Conservation (phyloP, 2,888 invertebrate species). For the Drosophila niveifrons region DNA sequence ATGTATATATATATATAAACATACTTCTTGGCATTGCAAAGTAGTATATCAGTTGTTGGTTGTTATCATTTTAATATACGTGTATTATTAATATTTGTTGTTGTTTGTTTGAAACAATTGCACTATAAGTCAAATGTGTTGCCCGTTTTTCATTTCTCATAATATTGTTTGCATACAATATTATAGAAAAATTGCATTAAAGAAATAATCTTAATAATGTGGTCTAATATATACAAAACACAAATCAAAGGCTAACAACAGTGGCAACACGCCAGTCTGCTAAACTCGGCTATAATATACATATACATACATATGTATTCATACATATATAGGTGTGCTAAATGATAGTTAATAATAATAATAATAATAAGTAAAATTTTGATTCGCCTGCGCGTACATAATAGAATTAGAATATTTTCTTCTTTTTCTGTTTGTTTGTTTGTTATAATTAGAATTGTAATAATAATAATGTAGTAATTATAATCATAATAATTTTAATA, state of each 20-base stretch:
- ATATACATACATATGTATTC: constrained; percentile 31
- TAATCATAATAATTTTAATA: constrained; percentile 48
- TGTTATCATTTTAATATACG: constrained; percentile 54
- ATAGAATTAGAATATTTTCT: constrained; percentile 28
- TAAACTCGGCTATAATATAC: constrained; percentile 29
- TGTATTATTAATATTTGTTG: constrained; percentile 55
- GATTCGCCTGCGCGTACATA: constrained; percentile 63
- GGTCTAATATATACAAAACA: constrained; percentile 78
- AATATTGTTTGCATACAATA: constrained; percentile 14
- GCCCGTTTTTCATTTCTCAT: constrained; percentile 55
- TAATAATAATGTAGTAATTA: constrained; percentile 44
- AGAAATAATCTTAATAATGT: constrained; percentile 61
- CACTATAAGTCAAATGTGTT: constrained; percentile 80
- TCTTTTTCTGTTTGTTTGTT: not conserved
- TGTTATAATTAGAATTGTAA: constrained; percentile 30
- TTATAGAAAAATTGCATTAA: constrained; percentile 51
- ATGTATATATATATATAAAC: constrained; percentile 35
- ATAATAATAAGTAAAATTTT: constrained; percentile 59
- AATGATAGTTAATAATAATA: constrained; percentile 38
- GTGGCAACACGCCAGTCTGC: constrained; percentile 64
- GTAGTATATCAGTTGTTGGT: constrained; percentile 58
- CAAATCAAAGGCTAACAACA: constrained; percentile 77
- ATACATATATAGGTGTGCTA: constrained; percentile 28
- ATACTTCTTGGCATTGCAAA: constrained; percentile 75
- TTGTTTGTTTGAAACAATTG: constrained; percentile 79